Base-by-base conservation (phyloP, 2,797 vertebrate species). In the Cyprinodon diabolis region DNA sequence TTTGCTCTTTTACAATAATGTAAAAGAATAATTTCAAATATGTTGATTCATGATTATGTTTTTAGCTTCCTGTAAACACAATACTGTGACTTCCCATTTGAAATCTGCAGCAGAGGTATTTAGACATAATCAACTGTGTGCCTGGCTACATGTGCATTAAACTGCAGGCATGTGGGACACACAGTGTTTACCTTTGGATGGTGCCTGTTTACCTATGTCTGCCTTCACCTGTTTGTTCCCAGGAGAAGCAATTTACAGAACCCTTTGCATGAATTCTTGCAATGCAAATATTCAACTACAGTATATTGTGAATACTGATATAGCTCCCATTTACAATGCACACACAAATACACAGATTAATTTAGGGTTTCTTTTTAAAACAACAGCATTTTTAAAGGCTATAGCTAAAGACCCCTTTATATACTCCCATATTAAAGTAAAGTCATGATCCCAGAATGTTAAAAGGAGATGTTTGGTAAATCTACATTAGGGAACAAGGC, bases 181-280 rank as follows among this genome's bases (percentile, higher is more conserved):
- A 43, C 71, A 35, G 23, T 72, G 17, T 79, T 76, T 72, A 80
- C 55, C n/a, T 79, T 65, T 76, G 9, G 57, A 55, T 75, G 51
- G 56, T 68, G 77, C 25, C 12, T 79, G 23, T 76, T 83, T 75
- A 74, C 60, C 14, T 78, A 30, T n/a, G 6, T 43, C 70, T 65
- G 40, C 63, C 67, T 62, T 78, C 65, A 52, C 66, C 77, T 74
- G 37, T 58, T 82, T 54, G 55, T 74, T 86, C 77, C 77, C 68
- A 66, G 55, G 68, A 80, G 75, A 70, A 78, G 69, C 69, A 74
- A 79, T 86, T 83, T 81, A 75, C 51, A 73, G 35, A 35, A 66
- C 4, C 25, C 30, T 74, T 79, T 80, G 37, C 21, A 45, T 6
- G 82, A 69, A 77, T 80, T 60, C 43, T 55, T 73, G 72, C 65